Conservation (phyloP, 2,888 invertebrate genomes). For the Mycalesis mineus region DNA sequence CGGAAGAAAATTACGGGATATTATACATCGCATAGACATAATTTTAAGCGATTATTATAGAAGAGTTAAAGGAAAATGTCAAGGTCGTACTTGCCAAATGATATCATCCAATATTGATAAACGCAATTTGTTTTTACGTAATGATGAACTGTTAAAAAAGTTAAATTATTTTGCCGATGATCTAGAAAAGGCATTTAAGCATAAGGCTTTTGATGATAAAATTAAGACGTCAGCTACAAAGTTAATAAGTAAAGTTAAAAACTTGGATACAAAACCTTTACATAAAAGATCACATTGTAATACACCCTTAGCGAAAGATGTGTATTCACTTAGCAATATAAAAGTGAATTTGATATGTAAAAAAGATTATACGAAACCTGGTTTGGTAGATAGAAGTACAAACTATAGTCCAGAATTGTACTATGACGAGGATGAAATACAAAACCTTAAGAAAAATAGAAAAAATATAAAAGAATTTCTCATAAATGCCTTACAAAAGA, state of each 20-base stretch:
- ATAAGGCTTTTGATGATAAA: slow-evolving; percentile 32
- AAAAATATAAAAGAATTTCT: slow-evolving; percentile 38
- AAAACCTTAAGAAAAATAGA: slow-evolving; percentile 20
- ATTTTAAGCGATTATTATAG: slow-evolving; percentile 55
- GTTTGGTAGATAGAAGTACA: slow-evolving; percentile 6
- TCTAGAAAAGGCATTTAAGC: slow-evolving; percentile 34
- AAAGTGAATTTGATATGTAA: slow-evolving; percentile 59
- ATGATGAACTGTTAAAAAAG: slow-evolving; percentile 17
- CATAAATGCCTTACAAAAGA: slow-evolving; percentile 21
- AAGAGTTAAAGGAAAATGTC: slow-evolving; percentile 56
- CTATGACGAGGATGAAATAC: slow-evolving; percentile 24
- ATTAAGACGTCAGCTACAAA: slow-evolving; percentile 34
- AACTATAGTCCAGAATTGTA: slow-evolving; percentile 15
- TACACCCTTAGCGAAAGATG: slow-evolving; percentile 23
- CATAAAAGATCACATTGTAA: slow-evolving; percentile 24
- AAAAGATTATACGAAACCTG: slow-evolving; percentile 28
- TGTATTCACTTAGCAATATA: slow-evolving; percentile 55
- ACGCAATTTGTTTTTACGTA: slow-evolving; percentile 30
- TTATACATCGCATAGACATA: slow-evolving; percentile 52
- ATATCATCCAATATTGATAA: slow-evolving; percentile 50
- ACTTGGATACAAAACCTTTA: slow-evolving; percentile 32
- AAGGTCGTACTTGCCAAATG: slow-evolving; percentile 50
- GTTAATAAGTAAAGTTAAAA: slow-evolving; percentile 28
- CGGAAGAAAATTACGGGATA: slow-evolving; percentile 53
- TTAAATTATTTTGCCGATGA: slow-evolving; percentile 34